Evolutionary conservation across 2,888 invertebrate genomes (phyloP).

Genomic region (Hipparchia semele): DNA sequence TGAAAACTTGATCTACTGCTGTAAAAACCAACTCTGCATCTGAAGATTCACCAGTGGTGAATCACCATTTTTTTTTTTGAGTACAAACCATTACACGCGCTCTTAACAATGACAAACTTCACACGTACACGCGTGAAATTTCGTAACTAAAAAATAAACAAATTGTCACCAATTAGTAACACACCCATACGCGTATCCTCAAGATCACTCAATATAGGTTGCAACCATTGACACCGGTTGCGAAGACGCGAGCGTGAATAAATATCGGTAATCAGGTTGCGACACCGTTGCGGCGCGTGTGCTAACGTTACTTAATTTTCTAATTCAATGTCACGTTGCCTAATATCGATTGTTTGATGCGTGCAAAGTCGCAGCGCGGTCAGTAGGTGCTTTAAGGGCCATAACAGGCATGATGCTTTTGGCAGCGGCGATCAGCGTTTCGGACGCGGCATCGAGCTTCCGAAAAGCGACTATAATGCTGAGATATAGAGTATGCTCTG

Average conservation of each 20-base stretch:
- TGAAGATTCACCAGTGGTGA: too few relatives aligned
- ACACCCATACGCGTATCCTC: slow-evolving; percentile 24
- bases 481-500: too few relatives aligned
- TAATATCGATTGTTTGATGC: slow-evolving; percentile 44
- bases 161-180: slow-evolving; percentile 25
- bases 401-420: too few relatives aligned
- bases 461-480: too few relatives aligned
- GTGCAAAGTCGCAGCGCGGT: slow-evolving; percentile 19
- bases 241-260: slow-evolving; percentile 37
- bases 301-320: slow-evolving; percentile 51
- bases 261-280: slow-evolving; percentile 30
- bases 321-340: slow-evolving; percentile 66
- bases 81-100: too few relatives aligned
- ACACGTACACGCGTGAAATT: slow-evolving; percentile 6
- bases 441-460: too few relatives aligned
- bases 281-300: slow-evolving; percentile 23
- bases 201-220: slow-evolving; percentile 34
- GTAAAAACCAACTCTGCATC: too few relatives aligned
- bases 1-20: too few relatives aligned
- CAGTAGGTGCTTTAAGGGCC: too few relatives aligned
- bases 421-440: too few relatives aligned
- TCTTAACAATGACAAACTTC: too few relatives aligned
- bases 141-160: not conserved
- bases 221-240: slow-evolving; percentile 30
- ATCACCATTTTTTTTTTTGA: too few relatives aligned